These are phyloP conservation scores for Thecophora atra DNA, from an alignment of 2,888 invertebrate species.

Conservation along the genomic window DNA sequence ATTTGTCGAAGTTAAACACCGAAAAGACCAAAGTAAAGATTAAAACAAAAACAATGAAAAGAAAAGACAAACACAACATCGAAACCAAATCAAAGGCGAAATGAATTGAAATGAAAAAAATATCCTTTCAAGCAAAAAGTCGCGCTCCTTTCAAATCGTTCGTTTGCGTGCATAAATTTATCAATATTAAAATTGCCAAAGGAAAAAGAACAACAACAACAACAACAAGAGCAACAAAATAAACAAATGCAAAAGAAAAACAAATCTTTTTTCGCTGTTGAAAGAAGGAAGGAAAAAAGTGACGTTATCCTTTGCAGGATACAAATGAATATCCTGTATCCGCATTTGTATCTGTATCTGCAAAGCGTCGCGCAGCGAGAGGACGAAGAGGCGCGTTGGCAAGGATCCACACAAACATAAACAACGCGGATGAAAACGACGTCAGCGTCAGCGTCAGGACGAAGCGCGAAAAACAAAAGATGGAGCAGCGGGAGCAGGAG, in stretches of 20 bases:
- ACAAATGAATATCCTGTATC: constrained; percentile 33
- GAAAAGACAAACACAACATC: constrained; percentile 9
- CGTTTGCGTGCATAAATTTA: constrained; percentile 37
- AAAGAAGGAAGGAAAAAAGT: constrained; percentile 17
- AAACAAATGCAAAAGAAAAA: too few relatives aligned
- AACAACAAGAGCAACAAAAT: neutral
- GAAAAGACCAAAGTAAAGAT: neutral
- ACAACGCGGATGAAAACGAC: neutral
- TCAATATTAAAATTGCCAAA: constrained; percentile 35
- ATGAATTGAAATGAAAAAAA: constrained; percentile 1
- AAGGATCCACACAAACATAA: neutral
- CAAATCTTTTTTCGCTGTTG: constrained; percentile 1
- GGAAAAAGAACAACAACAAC: neutral
- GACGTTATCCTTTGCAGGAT: constrained; percentile 26
- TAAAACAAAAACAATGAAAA: neutral
- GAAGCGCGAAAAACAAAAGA: constrained; percentile 21
- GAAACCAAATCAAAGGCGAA: constrained; percentile 12
- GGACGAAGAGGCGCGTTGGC: neutral
- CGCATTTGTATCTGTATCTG: constrained; percentile 30
- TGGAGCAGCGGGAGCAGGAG: too few relatives aligned
- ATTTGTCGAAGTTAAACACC: constrained; percentile 22
- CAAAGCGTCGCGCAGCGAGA: constrained; percentile 16
- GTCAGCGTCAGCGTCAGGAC: neutral
- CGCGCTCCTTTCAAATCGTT: constrained; percentile 26
- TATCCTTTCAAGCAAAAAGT: neutral